Conservation (phyloP, 2,113 vertebrate species). For the Hydrolagus affinis region DNA sequence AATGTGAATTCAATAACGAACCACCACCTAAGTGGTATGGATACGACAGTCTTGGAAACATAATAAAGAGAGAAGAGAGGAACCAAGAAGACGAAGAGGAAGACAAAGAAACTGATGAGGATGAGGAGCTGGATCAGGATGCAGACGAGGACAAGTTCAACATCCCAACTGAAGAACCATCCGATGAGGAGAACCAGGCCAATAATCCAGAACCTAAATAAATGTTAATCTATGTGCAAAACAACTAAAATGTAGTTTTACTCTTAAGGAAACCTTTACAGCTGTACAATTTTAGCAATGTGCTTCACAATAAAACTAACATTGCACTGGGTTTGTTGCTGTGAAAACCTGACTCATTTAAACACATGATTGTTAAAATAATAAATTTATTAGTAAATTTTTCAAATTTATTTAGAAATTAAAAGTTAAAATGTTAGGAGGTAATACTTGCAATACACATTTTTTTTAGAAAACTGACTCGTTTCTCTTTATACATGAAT, state of each 20-base stretch:
- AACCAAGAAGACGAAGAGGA: slow-evolving; percentile 32
- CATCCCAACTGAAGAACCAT: too few species aligned
- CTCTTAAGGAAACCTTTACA: not conserved
- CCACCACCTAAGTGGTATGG: slow-evolving; percentile 54
- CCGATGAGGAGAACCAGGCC: not conserved
- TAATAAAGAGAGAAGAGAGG: slow-evolving; percentile 33
- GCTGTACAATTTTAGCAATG: not conserved
- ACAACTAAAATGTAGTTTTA: not conserved
- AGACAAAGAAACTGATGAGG: not conserved
- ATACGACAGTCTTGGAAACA: slow-evolving; percentile 39
- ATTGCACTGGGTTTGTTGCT: not conserved
- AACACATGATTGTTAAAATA: not conserved
- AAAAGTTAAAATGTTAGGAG: too few species aligned
- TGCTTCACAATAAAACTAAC: not conserved
- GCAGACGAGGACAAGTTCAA: too few species aligned
- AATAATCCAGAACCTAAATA: not conserved
- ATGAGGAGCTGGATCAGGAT: too few species aligned
- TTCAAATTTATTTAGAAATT: too few species aligned
- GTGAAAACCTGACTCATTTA: not conserved
- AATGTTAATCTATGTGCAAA: not conserved
- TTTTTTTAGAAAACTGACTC: too few species aligned
- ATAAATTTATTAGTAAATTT: too few species aligned
- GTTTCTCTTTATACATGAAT: too few species aligned
- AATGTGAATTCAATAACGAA: slow-evolving; percentile 53
- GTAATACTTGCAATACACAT: too few species aligned